Percentiles rank a stretch among this genome's conserved stretches.
Conservation (phyloP, 2,888 invertebrate species). For the Drosophila demipolita region DNA sequence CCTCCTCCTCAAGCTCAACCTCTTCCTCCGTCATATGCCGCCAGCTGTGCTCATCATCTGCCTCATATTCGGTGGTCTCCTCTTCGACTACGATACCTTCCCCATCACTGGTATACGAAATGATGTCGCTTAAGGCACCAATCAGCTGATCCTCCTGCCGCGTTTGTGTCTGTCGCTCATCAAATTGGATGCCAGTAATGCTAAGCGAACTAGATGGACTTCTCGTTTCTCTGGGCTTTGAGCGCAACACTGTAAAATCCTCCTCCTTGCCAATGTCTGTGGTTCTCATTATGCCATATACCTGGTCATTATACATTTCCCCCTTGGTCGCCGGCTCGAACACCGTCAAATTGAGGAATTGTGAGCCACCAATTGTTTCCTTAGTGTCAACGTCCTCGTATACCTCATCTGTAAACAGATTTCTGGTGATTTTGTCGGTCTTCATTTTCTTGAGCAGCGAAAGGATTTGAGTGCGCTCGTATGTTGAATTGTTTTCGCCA, state of each 20-base stretch:
- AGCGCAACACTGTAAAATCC: slow-evolving; percentile 27
- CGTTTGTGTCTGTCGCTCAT: slow-evolving; percentile 23
- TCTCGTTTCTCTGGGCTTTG: not conserved
- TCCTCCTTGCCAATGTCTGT: slow-evolving; percentile 35
- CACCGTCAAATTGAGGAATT: slow-evolving; percentile 16
- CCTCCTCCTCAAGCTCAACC: not conserved
- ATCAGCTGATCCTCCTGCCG: slow-evolving; percentile 26
- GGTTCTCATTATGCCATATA: slow-evolving; percentile 39
- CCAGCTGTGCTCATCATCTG: slow-evolving; percentile 44
- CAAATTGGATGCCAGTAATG: slow-evolving; percentile 41
- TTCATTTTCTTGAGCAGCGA: slow-evolving; percentile 46
- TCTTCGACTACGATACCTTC: not conserved
- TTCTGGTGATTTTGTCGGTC: slow-evolving; percentile 39
- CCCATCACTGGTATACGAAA: not conserved
- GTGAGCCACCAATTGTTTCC: not conserved
- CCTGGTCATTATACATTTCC: fast-evolving
- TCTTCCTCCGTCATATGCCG: not conserved
- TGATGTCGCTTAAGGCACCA: slow-evolving; percentile 18
- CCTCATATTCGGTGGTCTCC: slow-evolving; percentile 40
- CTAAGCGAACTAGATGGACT: not conserved
- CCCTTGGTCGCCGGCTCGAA: not conserved
- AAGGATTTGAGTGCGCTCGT: slow-evolving; percentile 11
- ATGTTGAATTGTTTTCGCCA: not conserved
- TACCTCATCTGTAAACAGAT: slow-evolving; percentile 13
- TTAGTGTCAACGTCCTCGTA: not conserved